These are phyloP conservation scores for Thera obeliscata DNA, from an alignment of 2,888 invertebrate species.

Conservation along the genomic window DNA sequence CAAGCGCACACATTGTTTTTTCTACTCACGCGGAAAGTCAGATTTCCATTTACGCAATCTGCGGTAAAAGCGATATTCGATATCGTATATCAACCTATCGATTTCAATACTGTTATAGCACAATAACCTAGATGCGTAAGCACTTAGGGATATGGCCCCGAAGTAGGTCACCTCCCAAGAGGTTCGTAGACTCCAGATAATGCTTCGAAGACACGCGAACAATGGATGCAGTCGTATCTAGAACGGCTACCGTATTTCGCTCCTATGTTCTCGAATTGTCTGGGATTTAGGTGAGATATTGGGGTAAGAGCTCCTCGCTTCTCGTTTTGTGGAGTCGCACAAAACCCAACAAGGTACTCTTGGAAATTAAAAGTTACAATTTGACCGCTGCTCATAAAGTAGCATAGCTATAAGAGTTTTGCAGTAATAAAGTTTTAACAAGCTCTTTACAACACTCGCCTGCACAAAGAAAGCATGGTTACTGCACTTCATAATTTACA, in stretches of 20 bases:
- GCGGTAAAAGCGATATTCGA: slow-evolving; percentile 66
- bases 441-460: too few relatives aligned
- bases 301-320: slow-evolving; percentile 29
- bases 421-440: too few relatives aligned
- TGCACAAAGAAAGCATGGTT: too few relatives aligned
- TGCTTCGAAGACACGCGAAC: slow-evolving; percentile 70
- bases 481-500: too few relatives aligned
- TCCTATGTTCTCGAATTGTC: slow-evolving; percentile 45
- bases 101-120: slow-evolving; percentile 64
- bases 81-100: slow-evolving; percentile 60
- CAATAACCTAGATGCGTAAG: slow-evolving; percentile 77
- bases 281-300: slow-evolving; percentile 43
- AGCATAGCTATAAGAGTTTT: not conserved
- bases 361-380: slow-evolving; percentile 11
- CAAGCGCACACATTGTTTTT: slow-evolving; percentile 53
- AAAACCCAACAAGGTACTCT: slow-evolving; percentile 4
- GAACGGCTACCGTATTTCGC: slow-evolving; percentile 44
- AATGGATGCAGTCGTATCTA: slow-evolving; percentile 59
- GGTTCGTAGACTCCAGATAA: slow-evolving; percentile 63
- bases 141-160: slow-evolving; percentile 71
- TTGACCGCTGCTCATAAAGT: not conserved
- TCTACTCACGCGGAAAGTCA: slow-evolving; percentile 53
- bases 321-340: slow-evolving; percentile 23
- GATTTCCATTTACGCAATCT: slow-evolving; percentile 69
- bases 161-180: slow-evolving; percentile 76